Base-by-base conservation (phyloP, 2,113 vertebrate genomes). In the Saguinus imperator region DNA sequence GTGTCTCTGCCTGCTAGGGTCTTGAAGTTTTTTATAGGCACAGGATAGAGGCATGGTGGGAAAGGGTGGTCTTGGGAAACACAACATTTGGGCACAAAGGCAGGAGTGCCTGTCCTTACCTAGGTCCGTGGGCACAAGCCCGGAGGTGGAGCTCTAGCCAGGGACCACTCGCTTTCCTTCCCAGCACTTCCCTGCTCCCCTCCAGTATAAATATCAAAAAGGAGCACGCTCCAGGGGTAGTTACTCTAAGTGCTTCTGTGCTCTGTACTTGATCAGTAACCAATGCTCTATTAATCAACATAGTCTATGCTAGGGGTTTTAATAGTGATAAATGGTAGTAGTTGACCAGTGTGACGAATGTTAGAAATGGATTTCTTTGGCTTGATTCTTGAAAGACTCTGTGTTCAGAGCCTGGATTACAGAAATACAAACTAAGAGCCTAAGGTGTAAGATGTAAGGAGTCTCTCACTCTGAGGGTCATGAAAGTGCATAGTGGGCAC, bases 401-500 rank as follows among this genome's bases (percentile, higher is more conserved):
- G 66, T 45, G 6, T 11, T 20, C 13, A 70, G 27, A 1, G 9
- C 0, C 35, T 57, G 16, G 10, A 8, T 84, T 79, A 79, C 8
- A 20, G 14, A 27, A 12, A 70, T 4, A 9, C 12, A 45, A 61
- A 4, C 6, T 18, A 92, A 25, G 8, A 79, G 2, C 5, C 10
- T 27, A 14, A 21, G n/a, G 6, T 58, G 3, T 17, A 73, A 77
- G 72, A 37, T 16, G 35, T 76, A 76, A 76, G 37, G 25, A 37
- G n/a, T 76, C 29, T 5, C 13, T 76, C 6, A 76, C 5, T 66
- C 48, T 61, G 25, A 89, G 16, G 16, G 10, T n/a, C 6, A 5
- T 57, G 8, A 0, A 57, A 77, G 2, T 55, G 2, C 4, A 64
- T 2, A 23, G 0, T 5, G 2, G 35, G 2, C 1, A 35, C 23